Conservation (phyloP, 1,140 invertebrate genomes). For the Belonocnema kinseyi region DNA sequence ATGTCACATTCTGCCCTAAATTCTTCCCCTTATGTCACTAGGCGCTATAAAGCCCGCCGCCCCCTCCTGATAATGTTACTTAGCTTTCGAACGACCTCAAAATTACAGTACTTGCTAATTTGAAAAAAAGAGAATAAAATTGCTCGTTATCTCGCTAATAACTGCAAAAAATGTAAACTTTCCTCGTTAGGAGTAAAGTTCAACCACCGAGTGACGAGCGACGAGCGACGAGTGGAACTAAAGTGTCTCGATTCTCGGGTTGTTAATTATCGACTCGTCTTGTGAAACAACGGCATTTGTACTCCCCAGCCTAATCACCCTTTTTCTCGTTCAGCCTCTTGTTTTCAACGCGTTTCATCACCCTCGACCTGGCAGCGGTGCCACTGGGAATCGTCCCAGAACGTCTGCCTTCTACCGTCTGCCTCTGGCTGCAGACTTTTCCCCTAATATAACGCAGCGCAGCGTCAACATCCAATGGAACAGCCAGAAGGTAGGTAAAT, state of each 20-base stretch:
- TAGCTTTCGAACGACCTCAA: too few relatives aligned
- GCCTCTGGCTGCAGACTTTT: conserved; percentile 3
- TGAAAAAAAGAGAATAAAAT: background rate
- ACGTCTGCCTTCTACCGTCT: background rate
- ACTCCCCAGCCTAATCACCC: conserved; percentile 68
- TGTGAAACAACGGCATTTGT: conserved; percentile 51
- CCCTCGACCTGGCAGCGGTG: conserved; percentile 42
- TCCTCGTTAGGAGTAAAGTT: conserved; percentile 53
- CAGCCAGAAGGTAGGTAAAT: conserved; percentile 20
- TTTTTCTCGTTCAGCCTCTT: conserved; percentile 59
- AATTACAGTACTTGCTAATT: background rate
- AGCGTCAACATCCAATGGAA: conserved; percentile 2
- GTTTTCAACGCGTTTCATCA: conserved; percentile 67
- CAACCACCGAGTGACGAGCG: conserved; percentile 44
- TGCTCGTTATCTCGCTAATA: background rate
- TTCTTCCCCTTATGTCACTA: too few relatives aligned
- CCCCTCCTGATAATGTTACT: too few relatives aligned
- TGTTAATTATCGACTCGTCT: conserved; percentile 74
- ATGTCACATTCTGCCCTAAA: too few relatives aligned
- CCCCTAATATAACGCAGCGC: background rate
- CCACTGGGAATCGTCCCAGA: conserved; percentile 2
- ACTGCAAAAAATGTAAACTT: conserved; percentile 48
- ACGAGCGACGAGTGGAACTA: conserved; percentile 46
- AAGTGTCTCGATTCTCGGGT: conserved; percentile 54
- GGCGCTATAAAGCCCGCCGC: too few relatives aligned